Base-by-base conservation (phyloP, 2,797 vertebrate species). In the Gephyroberyx darwinii region DNA sequence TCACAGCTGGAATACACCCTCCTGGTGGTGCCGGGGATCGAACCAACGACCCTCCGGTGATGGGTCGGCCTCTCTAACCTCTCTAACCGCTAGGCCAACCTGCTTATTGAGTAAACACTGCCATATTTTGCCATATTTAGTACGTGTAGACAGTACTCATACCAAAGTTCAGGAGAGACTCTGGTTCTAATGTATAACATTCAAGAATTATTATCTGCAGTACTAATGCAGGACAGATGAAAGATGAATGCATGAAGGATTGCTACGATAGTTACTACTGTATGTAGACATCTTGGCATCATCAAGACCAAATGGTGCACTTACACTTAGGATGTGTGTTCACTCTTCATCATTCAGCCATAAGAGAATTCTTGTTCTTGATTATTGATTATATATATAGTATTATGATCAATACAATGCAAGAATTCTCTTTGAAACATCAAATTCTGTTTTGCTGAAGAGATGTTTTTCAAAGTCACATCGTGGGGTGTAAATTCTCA, bases 341-440 rank as follows among this genome's bases (percentile, higher is more conserved):
- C 60, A 71, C 74, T 73, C 68, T 22, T 76, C 69, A 75, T 84
- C 81, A 50, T 71, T 77, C 56, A 80, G 69, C 50, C 12, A 14
- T 81, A 55, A 83, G 68, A 79, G n/a, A n/a, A n/a, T n/a, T n/a
- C n/a, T n/a, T n/a, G n/a, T n/a, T n/a, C n/a, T n/a, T n/a, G n/a
- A n/a, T n/a, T n/a, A n/a, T n/a, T n/a, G n/a, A n/a, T n/a, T n/a
- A n/a, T n/a, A n/a, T n/a, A n/a, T n/a, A n/a, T n/a, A n/a, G 74
- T 70, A 77, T 84, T 84, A 54, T 86, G 84, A 88, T 88, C 85
- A 84, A 84, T 71, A 76, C 37, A 71, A 78, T 83, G n/a, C 74
- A 81, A 74, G 60, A 80, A 86, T 87, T 89, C 85, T 82, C 82
- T 86, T 89, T 90, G 84, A 87, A 87, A 85, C 55, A 64, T 35